Evolutionary conservation across 2,888 invertebrate species (phyloP).

Genomic region (Orchestes rusci): DNA sequence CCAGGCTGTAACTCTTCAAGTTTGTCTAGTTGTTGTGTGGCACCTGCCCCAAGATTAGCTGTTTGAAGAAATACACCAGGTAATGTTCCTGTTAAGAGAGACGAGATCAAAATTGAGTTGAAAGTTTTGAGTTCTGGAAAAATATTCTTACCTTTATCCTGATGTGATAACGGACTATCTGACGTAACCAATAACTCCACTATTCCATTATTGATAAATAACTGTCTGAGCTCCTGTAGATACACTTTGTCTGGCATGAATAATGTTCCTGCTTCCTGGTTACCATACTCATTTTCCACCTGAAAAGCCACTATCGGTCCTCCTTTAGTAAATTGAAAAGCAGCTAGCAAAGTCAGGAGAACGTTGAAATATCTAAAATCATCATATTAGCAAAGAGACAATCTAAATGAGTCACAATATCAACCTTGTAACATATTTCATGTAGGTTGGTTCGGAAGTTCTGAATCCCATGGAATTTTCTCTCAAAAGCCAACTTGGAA

Average conservation of each 20-base stretch:
- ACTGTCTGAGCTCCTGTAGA: constrained; percentile 41
- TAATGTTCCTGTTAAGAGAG: constrained; percentile 21
- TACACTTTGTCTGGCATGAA: constrained; percentile 40
- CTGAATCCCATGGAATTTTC: constrained; percentile 35
- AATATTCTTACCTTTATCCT: constrained; percentile 8
- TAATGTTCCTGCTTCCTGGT: constrained; percentile 37
- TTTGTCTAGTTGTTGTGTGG: constrained; percentile 22
- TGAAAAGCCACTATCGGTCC: constrained; percentile 85
- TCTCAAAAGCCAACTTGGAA: constrained; percentile 37
- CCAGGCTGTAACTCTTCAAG: constrained; percentile 25
- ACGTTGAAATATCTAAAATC: constrained; percentile 44
- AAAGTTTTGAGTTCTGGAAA: neutral
- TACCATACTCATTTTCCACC: constrained; percentile 60
- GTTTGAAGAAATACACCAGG: constrained; percentile 25
- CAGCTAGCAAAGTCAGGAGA: constrained; percentile 46
- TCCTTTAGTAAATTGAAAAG: constrained; percentile 59
- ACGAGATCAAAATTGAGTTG: too few species aligned
- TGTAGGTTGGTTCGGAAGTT: constrained; percentile 36
- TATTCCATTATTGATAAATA: constrained; percentile 39
- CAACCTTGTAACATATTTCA: constrained; percentile 46
- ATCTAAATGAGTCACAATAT: too few species aligned
- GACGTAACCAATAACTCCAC: constrained; percentile 48
- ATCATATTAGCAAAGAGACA: neutral
- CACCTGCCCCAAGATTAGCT: constrained; percentile 24
- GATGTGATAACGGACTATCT: constrained; percentile 36